Percentiles rank a stretch among this genome's conserved stretches.
Evolutionary conservation across 2,797 vertebrate species (phyloP).

Genomic region (Vespertilio murinus): DNA sequence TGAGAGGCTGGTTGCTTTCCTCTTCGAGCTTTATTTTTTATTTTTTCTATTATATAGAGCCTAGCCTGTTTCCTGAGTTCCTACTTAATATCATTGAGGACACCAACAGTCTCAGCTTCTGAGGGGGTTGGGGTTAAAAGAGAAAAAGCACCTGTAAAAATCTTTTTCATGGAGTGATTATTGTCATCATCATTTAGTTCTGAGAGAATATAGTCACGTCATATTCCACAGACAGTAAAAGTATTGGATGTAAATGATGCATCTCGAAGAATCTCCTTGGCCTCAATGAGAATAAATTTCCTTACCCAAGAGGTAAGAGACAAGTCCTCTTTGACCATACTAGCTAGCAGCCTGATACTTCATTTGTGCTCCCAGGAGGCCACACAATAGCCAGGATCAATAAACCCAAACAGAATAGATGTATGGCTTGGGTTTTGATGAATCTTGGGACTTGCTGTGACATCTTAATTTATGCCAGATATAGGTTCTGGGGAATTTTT

Average conservation of each 20-base stretch:
- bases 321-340: neutral
- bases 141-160: neutral
- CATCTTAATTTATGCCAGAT: constrained; percentile 47
- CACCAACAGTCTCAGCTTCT: neutral
- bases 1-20: neutral
- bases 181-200: constrained; percentile 13
- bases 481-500: neutral
- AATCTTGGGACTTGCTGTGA: neutral
- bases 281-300: neutral
- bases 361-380: neutral
- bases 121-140: neutral
- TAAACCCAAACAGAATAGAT: neutral
- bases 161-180: neutral
- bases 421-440: neutral
- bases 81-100: neutral
- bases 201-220: neutral
- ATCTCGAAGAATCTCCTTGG: neutral
- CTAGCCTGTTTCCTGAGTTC: neutral
- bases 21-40: neutral
- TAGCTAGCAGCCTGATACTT: constrained; percentile 24
- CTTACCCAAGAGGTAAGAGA: neutral
- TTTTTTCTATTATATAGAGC: neutral
- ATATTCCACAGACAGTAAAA: neutral
- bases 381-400: neutral
- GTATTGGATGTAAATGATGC: neutral